phyloP scores from a whole-genome alignment of 2,113 vertebrate genomes.

The Jaculus jaculus region DNA sequence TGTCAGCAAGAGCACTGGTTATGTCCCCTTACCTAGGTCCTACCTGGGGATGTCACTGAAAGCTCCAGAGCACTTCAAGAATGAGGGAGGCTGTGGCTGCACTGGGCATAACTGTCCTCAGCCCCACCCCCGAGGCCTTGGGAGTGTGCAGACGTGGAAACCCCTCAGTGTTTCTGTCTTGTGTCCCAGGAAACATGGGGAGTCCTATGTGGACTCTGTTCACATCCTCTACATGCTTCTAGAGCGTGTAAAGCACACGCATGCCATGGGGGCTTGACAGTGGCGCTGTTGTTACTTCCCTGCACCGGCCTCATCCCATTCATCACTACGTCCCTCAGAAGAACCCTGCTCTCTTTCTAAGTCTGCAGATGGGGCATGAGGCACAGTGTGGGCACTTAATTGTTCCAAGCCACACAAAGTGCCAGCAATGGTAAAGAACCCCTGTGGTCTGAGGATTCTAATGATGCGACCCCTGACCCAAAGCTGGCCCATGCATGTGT shows the following conservation, averaged over 20 bases:
- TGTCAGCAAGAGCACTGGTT: neutral
- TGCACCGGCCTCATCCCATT: neutral
- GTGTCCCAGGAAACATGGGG: neutral
- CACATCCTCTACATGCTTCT: neutral
- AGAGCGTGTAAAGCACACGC: fast-evolving
- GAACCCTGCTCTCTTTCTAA: fast-evolving
- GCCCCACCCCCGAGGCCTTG: too few species aligned
- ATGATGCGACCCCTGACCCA: too few species aligned
- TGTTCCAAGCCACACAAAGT: too few species aligned
- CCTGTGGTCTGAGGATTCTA: too few species aligned
- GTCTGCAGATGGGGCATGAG: neutral
- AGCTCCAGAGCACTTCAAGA: fast-evolving
- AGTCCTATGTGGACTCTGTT: neutral
- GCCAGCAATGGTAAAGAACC: too few species aligned
- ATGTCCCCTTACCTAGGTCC: too few species aligned
- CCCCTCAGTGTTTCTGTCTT: neutral
- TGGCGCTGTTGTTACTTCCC: neutral
- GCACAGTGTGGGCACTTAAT: too few species aligned
- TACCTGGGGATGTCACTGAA: fast-evolving
- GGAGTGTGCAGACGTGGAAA: fast-evolving
- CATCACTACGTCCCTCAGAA: neutral
- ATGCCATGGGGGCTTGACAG: fast-evolving
- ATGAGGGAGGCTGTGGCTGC: neutral
- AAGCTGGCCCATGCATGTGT: too few species aligned
- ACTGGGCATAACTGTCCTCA: neutral